Evolutionary conservation across 2,113 vertebrate species (phyloP), one percentile per base, ranked within the genome.

Genomic region (Mugil cephalus): DNA sequence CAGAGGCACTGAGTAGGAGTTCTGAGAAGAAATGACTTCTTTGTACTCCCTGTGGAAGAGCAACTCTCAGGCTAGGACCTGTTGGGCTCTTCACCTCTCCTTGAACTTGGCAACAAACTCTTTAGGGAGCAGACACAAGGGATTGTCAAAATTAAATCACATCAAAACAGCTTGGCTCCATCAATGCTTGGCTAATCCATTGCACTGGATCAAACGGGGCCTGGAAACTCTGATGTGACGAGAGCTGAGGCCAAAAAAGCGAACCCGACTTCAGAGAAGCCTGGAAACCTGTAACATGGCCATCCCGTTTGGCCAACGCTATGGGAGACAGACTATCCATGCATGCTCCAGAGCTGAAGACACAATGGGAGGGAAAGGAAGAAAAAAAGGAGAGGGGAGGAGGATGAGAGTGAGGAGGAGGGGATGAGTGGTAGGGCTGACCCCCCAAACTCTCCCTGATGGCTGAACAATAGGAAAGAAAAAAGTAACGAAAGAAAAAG

Each of bases 401-500:
- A 52, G 66, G 63, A 38, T 19, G 24, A 7, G n/a, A 18, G 30
- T 36, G 15, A 38, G 50, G 60, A 17, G 38, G 8, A 24, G 62
- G 36, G 39, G 46, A 4, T 17, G 79, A 48, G 68, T 70, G 65
- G 74, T 58, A 50, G 65, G 55, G 38, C 38, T 79, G 62, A 79
- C 70, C 84, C 85, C 77, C 71, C 60, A 86, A 85, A 87, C 80
- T 89, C 65, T 80, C 55, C 64, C 51, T 35, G 17, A 75, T 38
- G 77, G 56, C 69, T 84, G 79, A 86, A 92, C 88, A 90, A 90
- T 86, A 74, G 78, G 61, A 69, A 46, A 69, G 43, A 14, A n/a
- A 56, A 54, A 65, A 0, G 7, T n/a, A 38, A 4, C 60, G 30
- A 68, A 51, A 63, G 52, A 30, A 6, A 14, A 48, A 71, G 6